Evolutionary conservation across 1,140 invertebrate species (phyloP).

Genomic region (Tetranychus urticae): DNA sequence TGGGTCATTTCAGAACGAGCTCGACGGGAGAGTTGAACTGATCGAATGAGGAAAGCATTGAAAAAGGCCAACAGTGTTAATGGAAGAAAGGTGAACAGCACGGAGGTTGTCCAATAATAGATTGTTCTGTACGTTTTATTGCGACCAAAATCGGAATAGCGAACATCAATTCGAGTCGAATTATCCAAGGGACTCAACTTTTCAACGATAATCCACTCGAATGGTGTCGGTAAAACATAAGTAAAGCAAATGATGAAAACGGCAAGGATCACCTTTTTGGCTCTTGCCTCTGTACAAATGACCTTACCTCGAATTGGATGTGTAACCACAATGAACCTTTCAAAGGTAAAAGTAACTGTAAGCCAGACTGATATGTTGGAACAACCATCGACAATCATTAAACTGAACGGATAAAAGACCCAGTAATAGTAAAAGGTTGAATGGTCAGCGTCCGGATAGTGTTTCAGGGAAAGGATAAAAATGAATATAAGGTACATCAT

Average conservation of each 20-base stretch:
- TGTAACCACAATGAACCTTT: constrained; percentile 41
- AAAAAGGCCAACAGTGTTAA: constrained; percentile 39
- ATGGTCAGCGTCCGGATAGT: constrained; percentile 29
- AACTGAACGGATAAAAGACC: constrained; percentile 25
- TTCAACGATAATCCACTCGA: constrained; percentile 28
- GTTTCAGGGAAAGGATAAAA: constrained; percentile 35
- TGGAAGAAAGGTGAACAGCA: constrained; percentile 39
- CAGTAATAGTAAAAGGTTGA: constrained; percentile 27
- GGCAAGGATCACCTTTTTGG: constrained; percentile 29
- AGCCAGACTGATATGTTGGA: constrained; percentile 48
- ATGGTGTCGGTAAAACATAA: constrained; percentile 34
- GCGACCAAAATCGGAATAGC: constrained; percentile 20
- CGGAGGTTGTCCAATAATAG: constrained; percentile 39
- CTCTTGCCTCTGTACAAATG: constrained; percentile 34
- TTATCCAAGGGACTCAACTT: constrained; percentile 15
- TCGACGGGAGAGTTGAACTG: constrained; percentile 32
- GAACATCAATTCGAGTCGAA: not conserved
- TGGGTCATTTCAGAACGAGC: constrained; percentile 29
- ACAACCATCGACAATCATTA: constrained; percentile 35
- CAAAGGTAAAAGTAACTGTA: constrained; percentile 48
- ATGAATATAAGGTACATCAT: constrained; percentile 39
- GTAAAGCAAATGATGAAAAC: constrained; percentile 37
- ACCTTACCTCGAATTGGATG: constrained; percentile 46
- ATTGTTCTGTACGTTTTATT: constrained; percentile 31
- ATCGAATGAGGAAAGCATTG: constrained; percentile 39